Base-by-base conservation (phyloP, 2,797 vertebrate species). In the Amphiprion clarkii region DNA sequence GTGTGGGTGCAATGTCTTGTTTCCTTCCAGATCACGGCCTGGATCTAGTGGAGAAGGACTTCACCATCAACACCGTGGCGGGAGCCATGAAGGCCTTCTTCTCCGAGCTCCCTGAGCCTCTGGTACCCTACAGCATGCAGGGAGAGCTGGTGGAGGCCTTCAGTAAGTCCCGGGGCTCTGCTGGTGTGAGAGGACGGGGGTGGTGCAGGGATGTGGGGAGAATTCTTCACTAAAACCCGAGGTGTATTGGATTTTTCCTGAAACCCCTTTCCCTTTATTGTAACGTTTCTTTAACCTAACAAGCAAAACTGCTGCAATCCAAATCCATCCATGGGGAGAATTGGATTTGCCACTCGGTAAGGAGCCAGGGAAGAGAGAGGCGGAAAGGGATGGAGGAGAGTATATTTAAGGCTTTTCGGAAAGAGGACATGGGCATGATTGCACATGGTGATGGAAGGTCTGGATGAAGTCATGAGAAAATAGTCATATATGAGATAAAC, bases 21-120 rank as follows among this genome's bases (percentile, higher is more conserved):
- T 40, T 48, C 46, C 62, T 12, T 2, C 25, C 51, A 95, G 97
- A 99, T 74, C 94, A 96, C 69, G 95, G 81, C 85, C 90, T 98
- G 86, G 96, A 98, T 90, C 90, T 99, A 90, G 95, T 96, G 0
- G 97, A 98, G 91, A 99, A 98, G 81, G 97, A 99, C 89, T 97
- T 97, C 78, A 97, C 97, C 0, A 96, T 99, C 65, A 97, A 98
- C 90, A 96, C 97, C 0, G 96, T 99, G 70, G 97, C 97, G 0
- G 97, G 97, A 1, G 97, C 97, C 85, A 96, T 98, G 97, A 99
- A 98, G 88, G 98, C 97, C 78, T 98, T 98, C 86, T 99, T 99
- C 94, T 98, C 97, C 0, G 97, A 99, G 84, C 93, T 98, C 4
- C 97, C 97, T 0, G 97, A 98, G 21, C 97, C 97, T 1, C 90